A percentile compares a stretch with the other conserved stretches of the same genome.
Conservation (phyloP, 1,140 invertebrate species). For the Tetragonula clypearis region DNA sequence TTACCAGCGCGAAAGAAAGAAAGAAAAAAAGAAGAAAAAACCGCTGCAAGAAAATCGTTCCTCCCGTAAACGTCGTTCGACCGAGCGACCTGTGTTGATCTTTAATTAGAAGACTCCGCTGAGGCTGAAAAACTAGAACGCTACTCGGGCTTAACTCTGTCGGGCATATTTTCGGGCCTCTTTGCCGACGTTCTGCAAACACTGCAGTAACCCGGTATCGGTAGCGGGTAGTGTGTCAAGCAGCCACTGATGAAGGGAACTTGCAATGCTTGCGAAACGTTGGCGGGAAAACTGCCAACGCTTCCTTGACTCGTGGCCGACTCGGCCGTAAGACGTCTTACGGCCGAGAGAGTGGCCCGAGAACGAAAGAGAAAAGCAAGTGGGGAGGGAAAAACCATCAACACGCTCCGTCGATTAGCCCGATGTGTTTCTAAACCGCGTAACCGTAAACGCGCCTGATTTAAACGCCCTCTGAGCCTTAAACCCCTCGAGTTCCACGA, state of each 20-base stretch:
- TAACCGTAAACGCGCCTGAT: not conserved
- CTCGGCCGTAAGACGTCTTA: too few species aligned
- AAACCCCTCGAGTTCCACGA: not conserved
- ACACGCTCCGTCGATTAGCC: not conserved
- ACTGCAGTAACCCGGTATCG: constrained; percentile 11
- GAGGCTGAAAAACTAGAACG: not conserved
- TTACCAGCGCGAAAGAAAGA: too few species aligned
- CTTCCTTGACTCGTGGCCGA: not conserved
- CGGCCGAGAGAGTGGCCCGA: not conserved
- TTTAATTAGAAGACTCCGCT: not conserved
- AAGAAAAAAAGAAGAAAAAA: not conserved
- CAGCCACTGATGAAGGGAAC: constrained; percentile 30
- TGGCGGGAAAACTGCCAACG: constrained; percentile 16
- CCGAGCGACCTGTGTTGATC: not conserved
- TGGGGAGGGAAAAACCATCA: too few species aligned
- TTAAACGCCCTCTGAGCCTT: not conserved
- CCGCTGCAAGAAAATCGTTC: not conserved
- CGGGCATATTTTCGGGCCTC: constrained; percentile 15
- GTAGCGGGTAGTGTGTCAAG: constrained; percentile 28
- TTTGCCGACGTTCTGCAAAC: constrained; percentile 26
- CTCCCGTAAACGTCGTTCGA: not conserved
- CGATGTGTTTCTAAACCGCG: not conserved
- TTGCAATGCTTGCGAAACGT: constrained; percentile 35
- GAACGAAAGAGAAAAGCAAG: not conserved
- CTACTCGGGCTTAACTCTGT: too few species aligned